Conservation (phyloP, 2,797 vertebrate genomes). For the Moxostoma hubbsi region DNA sequence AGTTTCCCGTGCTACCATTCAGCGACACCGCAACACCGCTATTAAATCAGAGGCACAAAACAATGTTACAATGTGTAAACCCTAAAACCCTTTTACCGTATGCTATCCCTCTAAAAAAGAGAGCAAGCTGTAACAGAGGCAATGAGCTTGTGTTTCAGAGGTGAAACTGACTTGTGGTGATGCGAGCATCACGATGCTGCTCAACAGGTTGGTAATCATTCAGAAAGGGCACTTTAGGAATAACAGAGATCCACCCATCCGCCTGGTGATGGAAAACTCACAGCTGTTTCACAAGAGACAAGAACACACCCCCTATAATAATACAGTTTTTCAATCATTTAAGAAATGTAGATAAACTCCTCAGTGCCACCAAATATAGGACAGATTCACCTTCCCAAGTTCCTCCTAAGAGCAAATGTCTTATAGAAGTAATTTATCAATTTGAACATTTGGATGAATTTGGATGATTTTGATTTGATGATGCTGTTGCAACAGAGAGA, state of each 20-base stretch:
- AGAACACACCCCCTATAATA: neutral
- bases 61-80: slow-evolving; percentile 8
- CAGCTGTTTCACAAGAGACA: slow-evolving; percentile 62
- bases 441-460: neutral
- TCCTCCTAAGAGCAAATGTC: neutral
- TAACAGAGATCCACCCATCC: slow-evolving; percentile 18
- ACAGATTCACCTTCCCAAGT: neutral
- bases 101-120: neutral
- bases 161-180: slow-evolving; percentile 26
- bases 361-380: slow-evolving; percentile 16
- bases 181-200: neutral
- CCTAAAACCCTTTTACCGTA: slow-evolving; percentile 18
- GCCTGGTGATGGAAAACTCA: slow-evolving; percentile 31
- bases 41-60: no score
- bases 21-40: no score
- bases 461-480: neutral
- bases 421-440: neutral
- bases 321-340: slow-evolving; percentile 1
- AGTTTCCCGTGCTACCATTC: no score
- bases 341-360: neutral
- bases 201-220: slow-evolving; percentile 55
- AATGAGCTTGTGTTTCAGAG: slow-evolving; percentile 3
- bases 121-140: neutral
- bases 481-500: no score
- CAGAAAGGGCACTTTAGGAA: slow-evolving; percentile 32